A percentile compares a stretch with the other conserved stretches of the same genome.
Evolutionary conservation across 2,797 vertebrate genomes (phyloP).

Genomic region (Characodon lateralis): DNA sequence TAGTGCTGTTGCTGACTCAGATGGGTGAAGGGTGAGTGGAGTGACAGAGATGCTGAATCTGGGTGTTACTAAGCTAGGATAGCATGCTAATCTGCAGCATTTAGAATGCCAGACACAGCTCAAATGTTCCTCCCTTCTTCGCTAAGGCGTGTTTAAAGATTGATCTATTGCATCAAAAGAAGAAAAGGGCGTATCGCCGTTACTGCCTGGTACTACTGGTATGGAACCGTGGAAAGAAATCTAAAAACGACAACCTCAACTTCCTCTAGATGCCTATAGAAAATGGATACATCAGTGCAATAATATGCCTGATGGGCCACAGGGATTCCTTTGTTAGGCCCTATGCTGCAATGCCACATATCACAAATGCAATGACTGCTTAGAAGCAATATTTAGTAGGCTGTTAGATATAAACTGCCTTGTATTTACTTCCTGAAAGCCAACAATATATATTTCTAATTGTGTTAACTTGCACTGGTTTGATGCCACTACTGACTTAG

Average conservation of each 20-base stretch:
- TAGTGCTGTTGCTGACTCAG: conserved; percentile 39
- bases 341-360: too few species aligned
- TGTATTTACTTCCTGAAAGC: neutral
- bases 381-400: neutral
- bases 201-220: conserved; percentile 36
- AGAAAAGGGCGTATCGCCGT: conserved; percentile 59
- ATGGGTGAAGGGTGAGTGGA: conserved; percentile 41
- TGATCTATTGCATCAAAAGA: conserved; percentile 43
- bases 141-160: conserved; percentile 44
- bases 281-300: neutral
- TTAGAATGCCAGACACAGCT: conserved; percentile 54
- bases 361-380: too few species aligned
- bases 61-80: conserved; percentile 67
- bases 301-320: too few species aligned
- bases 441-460: neutral
- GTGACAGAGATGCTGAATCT: conserved; percentile 51
- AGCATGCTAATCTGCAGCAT: conserved; percentile 67
- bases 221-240: neutral
- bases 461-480: too few species aligned
- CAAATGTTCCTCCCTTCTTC: conserved; percentile 37
- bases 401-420: neutral
- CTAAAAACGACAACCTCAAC: neutral
- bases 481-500: neutral
- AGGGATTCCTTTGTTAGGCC: too few species aligned
- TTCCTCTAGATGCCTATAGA: neutral